Evolutionary conservation across 2,113 vertebrate genomes (phyloP).

Genomic region (Polypterus senegalus): DNA sequence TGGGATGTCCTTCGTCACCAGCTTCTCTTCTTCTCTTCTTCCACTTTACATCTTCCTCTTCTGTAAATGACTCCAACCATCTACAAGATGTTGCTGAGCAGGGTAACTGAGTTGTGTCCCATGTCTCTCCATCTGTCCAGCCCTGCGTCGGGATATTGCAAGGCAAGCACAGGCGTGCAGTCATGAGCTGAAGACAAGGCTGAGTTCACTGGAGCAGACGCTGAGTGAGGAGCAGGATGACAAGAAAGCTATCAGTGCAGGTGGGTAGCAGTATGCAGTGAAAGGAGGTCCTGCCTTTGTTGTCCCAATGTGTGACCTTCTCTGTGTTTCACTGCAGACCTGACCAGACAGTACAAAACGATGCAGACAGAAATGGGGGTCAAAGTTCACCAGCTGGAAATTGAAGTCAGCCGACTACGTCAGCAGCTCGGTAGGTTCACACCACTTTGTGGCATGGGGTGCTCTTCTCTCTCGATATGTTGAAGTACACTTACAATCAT

Average conservation of each 20-base stretch:
- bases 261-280: constrained; percentile 22
- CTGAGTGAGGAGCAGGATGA: constrained; percentile 36
- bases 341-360: constrained; percentile 36
- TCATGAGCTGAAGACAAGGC: constrained; percentile 29
- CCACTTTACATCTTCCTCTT: too few species aligned
- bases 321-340: constrained; percentile 32
- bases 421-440: constrained; percentile 37
- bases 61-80: too few species aligned
- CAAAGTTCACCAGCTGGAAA: constrained; percentile 35
- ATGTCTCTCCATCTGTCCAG: constrained; percentile 25
- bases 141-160: constrained; percentile 29
- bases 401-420: constrained; percentile 33
- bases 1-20: too few species aligned
- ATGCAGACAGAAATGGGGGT: constrained; percentile 36
- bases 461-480: background rate
- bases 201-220: constrained; percentile 38
- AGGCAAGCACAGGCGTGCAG: constrained; percentile 32
- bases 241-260: constrained; percentile 44
- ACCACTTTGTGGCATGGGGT: fast-evolving
- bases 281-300: background rate
- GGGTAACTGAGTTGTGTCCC: background rate
- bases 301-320: background rate
- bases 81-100: background rate
- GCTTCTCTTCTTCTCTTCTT: too few species aligned
- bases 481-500: too few species aligned